Evolutionary conservation across 2,888 invertebrate genomes (phyloP), one percentile per base, ranked within the genome.

Genomic region (Epirrita christyi): DNA sequence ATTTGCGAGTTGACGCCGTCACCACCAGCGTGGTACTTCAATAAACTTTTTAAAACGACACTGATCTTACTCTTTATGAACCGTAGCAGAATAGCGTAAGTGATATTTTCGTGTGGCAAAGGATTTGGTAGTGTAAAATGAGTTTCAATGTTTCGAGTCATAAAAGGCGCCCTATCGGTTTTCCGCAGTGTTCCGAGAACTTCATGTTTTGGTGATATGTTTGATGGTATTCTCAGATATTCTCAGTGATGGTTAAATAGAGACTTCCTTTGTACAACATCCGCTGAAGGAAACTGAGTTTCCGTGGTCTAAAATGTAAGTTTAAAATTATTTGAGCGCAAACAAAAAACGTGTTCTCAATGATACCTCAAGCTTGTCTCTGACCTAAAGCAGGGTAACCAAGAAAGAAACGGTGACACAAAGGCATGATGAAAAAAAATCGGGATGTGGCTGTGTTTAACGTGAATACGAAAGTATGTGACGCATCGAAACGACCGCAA

Each of bases 121-220:
- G 48, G 15, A n/a, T 55, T 46, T 49, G 55, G 29, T 53, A 11
- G 51, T 27, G 66, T 51, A 69, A 55, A 57, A 9, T 15, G 52
- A 56, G 47, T 53, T 67, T 59, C 59, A 62, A 68, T 68, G 58
- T 68, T 73, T 74, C 73, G 75, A 72, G 72, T 74, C 80, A 71
- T 85, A 81, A 83, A 55, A 80, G 78, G 78, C 82, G 76, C 80
- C 84, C 82, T 88, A 83, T 86, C 85, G 81, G 78, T 86, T 87
- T 88, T 88, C 83, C 87, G 76, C 75, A 63, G 73, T 66, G 77
- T 88, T 86, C 88, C 72, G 61, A 78, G 88, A 88, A 88, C 63
- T 80, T 73, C 70, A 69, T 74, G 75, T 80, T 82, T 86, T 80
- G 82, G 80, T 75, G 76, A 76, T 72, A 46, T 59, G 46, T 72